Conservation (phyloP, 2,888 invertebrate species). For the Boloria selene region DNA sequence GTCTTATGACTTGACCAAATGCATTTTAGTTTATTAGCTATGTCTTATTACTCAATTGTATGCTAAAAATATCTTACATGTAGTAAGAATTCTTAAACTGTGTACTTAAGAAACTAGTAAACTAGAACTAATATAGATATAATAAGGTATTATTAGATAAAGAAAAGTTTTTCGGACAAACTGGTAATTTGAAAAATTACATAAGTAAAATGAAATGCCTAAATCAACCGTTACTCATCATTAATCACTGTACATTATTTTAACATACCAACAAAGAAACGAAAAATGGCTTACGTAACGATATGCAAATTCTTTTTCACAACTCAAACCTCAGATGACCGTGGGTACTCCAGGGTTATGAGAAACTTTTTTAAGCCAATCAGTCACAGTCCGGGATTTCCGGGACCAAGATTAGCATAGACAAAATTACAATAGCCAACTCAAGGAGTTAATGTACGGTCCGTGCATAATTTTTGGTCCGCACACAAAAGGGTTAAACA, state of each 20-base stretch:
- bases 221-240: constrained; percentile 22
- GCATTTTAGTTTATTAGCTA: too few species aligned
- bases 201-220: neutral
- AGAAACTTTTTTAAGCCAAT: constrained; percentile 63
- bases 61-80: too few species aligned
- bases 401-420: constrained; percentile 66
- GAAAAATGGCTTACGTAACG: constrained; percentile 44
- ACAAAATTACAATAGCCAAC: constrained; percentile 71
- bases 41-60: too few species aligned
- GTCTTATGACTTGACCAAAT: too few species aligned
- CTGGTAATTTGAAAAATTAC: neutral
- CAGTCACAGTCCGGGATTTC: constrained; percentile 71
- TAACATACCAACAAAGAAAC: constrained; percentile 30
- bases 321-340: constrained; percentile 58
- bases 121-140: too few species aligned
- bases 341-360: constrained; percentile 51
- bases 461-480: constrained; percentile 66
- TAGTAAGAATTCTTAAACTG: too few species aligned
- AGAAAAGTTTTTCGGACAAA: neutral
- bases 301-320: constrained; percentile 55
- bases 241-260: constrained; percentile 36
- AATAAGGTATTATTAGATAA: too few species aligned
- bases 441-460: constrained; percentile 72
- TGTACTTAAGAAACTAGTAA: too few species aligned
- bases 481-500: constrained; percentile 74